Evolutionary conservation across 2,888 invertebrate genomes (phyloP).

Genomic region (Mythimna impura): DNA sequence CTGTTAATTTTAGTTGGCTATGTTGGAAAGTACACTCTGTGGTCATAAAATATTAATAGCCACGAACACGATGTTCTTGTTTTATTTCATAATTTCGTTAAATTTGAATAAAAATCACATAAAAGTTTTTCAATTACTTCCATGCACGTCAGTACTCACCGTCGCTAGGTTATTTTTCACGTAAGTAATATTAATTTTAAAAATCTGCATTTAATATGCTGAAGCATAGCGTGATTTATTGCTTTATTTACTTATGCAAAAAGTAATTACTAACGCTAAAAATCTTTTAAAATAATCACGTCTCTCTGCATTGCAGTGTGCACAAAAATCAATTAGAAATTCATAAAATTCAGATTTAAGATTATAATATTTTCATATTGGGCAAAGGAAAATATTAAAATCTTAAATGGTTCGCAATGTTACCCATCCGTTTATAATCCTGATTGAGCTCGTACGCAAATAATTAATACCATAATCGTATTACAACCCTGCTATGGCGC

Average conservation of each 20-base stretch:
- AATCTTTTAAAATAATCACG: neutral
- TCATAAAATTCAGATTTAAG: too few species aligned
- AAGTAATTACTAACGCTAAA: neutral
- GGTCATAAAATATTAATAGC: conserved; percentile 74
- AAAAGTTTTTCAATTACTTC: conserved; percentile 66
- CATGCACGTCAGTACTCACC: conserved; percentile 59
- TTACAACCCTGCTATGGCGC: conserved; percentile 35
- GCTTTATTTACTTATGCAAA: neutral
- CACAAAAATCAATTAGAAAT: neutral
- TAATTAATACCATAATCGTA: conserved; percentile 45
- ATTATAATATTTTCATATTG: too few species aligned
- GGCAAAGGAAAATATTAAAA: neutral
- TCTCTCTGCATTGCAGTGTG: neutral
- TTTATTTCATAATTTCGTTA: conserved; percentile 69
- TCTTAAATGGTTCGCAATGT: neutral
- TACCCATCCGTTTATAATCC: conserved; percentile 29
- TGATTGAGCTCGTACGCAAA: conserved; percentile 43
- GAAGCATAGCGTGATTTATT: conserved; percentile 4
- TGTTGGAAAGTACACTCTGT: conserved; percentile 69
- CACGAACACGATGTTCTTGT: conserved; percentile 71
- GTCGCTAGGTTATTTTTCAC: conserved; percentile 42
- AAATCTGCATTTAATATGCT: conserved; percentile 29
- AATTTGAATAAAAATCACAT: conserved; percentile 68
- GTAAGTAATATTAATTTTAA: conserved; percentile 9
- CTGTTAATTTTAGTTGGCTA: conserved; percentile 70